Conservation (phyloP, 2,113 vertebrate genomes). For the Athene noctua region DNA sequence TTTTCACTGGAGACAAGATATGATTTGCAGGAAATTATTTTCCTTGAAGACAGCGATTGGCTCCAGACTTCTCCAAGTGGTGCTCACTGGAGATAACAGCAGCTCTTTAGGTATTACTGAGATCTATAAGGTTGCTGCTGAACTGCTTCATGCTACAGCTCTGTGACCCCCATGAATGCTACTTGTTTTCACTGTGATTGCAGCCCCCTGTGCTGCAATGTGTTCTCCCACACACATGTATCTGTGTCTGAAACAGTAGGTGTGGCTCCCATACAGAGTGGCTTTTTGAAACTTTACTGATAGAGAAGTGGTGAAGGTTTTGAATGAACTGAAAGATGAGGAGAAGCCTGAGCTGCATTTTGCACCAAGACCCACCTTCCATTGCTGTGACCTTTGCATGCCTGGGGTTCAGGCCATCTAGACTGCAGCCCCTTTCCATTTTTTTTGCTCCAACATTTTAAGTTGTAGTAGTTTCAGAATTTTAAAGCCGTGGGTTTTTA, state of each 20-base stretch:
- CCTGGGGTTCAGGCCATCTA: not conserved
- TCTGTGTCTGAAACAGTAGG: not conserved
- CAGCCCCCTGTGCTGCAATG: not conserved
- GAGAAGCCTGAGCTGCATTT: not conserved
- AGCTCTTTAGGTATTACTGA: not conserved
- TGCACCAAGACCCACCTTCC: not conserved
- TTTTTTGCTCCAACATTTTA: not conserved
- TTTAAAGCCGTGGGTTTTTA: not conserved
- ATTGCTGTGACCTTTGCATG: not conserved
- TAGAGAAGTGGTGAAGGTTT: not conserved
- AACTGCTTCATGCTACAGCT: not conserved
- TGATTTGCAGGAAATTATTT: not conserved
- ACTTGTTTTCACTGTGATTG: not conserved
- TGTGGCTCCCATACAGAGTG: not conserved
- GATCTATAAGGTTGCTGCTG: not conserved
- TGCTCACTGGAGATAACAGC: not conserved
- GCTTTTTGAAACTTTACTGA: not conserved
- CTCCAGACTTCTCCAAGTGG: not conserved
- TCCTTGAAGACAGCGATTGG: not conserved
- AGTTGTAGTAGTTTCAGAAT: not conserved
- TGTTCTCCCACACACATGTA: accelerated
- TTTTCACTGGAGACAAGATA: not conserved
- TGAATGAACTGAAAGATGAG: not conserved
- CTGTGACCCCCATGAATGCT: not conserved
- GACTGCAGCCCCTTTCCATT: not conserved